phyloP scores from a whole-genome alignment of 1,140 invertebrate species.

The Glossosoma conforme region DNA sequence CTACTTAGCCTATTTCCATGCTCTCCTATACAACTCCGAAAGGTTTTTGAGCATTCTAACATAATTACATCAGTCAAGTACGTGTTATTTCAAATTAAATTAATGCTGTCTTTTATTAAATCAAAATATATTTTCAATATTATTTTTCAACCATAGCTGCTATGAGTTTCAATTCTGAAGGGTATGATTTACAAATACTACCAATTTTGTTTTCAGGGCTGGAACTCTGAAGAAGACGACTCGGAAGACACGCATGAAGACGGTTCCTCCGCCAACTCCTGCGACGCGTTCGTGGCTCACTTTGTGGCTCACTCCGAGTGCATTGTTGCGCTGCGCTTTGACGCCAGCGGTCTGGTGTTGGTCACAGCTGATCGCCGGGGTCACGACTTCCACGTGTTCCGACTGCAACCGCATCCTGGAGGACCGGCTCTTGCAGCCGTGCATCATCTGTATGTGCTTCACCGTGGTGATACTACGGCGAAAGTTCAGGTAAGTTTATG shows the following conservation, averaged over 20 bases:
- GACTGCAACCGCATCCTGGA: constrained; percentile 88
- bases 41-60: no score
- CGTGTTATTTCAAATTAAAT: no score
- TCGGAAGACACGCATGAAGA: constrained; percentile 49
- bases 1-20: no score
- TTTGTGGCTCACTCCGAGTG: constrained; percentile 92
- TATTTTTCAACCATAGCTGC: no score
- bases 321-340: constrained; percentile 87
- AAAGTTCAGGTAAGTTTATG: constrained; percentile 59
- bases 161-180: no score
- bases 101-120: no score
- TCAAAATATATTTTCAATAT: no score
- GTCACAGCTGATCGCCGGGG: constrained; percentile 91
- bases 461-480: constrained; percentile 81
- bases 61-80: no score
- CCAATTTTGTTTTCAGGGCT: constrained; percentile 21
- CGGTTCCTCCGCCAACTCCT: constrained; percentile 32
- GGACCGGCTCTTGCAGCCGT: constrained; percentile 83
- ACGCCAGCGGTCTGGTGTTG: constrained; percentile 85
- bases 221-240: constrained; percentile 48
- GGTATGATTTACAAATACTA: no score
- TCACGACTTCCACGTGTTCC: constrained; percentile 94
- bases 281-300: constrained; percentile 80
- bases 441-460: constrained; percentile 93
- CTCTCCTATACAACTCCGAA: no score